Percentiles rank a stretch among this genome's conserved stretches.
phyloP scores from a whole-genome alignment of 2,113 vertebrate species.

The Nerophis lumbriciformis region DNA sequence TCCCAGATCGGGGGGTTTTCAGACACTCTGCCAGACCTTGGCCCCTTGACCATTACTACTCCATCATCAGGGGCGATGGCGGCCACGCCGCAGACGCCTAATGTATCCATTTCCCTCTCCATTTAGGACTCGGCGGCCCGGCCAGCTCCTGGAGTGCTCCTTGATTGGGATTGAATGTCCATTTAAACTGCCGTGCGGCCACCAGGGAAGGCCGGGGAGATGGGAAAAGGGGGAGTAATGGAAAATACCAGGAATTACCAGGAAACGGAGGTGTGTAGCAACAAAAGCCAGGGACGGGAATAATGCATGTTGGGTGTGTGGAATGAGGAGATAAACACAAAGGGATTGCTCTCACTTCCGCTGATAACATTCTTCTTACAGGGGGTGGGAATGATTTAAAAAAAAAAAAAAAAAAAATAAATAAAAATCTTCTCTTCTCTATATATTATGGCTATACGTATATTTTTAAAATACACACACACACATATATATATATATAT shows the following conservation, averaged over 20 bases:
- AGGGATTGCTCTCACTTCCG: slow-evolving; percentile 22
- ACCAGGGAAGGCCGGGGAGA: slow-evolving; percentile 33
- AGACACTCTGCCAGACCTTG: slow-evolving; percentile 48
- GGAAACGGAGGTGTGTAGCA: slow-evolving; percentile 11
- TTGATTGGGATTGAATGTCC: slow-evolving; percentile 76
- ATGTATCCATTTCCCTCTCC: slow-evolving; percentile 75
- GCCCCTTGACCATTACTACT: slow-evolving; percentile 72
- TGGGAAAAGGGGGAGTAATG: slow-evolving; percentile 22
- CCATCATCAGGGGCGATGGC: slow-evolving; percentile 67
- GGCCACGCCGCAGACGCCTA: slow-evolving; percentile 67
- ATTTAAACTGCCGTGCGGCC: slow-evolving; percentile 68
- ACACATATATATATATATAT: too few species aligned
- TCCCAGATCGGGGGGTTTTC: slow-evolving; percentile 41
- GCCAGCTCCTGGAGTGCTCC: slow-evolving; percentile 65
- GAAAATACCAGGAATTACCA: slow-evolving; percentile 18
- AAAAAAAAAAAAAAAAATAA: slow-evolving; percentile 38
- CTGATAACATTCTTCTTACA: slow-evolving; percentile 14
- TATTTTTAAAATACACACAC: too few species aligned
- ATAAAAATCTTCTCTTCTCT: too few species aligned
- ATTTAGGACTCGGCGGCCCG: slow-evolving; percentile 63
- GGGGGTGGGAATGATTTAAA: too few species aligned
- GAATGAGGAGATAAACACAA: slow-evolving; percentile 18
- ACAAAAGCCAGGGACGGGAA: slow-evolving; percentile 6
- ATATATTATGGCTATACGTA: too few species aligned
- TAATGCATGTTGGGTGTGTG: slow-evolving; percentile 12